These are phyloP conservation scores for Brachionichthys hirsutus DNA, from an alignment of 2,113 vertebrate species.

Conservation along the genomic window DNA sequence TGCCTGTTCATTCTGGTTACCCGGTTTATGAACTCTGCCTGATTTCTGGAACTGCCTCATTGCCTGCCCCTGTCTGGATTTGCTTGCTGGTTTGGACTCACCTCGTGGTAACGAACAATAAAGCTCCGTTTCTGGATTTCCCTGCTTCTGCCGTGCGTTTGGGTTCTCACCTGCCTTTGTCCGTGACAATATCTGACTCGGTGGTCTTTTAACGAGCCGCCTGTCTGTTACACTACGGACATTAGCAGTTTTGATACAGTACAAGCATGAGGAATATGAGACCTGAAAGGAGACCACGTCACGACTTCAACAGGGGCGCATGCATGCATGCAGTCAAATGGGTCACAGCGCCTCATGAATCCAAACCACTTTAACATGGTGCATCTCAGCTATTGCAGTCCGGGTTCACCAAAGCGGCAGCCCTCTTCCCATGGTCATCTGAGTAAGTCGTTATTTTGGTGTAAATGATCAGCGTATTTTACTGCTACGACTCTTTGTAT, in stretches of 20 bases:
- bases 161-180: no score
- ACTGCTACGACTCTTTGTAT: constrained; percentile 75
- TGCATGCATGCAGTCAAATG: constrained; percentile 8
- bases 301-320: constrained; percentile 5
- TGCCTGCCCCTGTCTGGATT: no score
- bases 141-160: no score
- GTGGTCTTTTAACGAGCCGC: not conserved
- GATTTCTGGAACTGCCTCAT: no score
- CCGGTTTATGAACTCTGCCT: no score
- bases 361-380: constrained; percentile 6
- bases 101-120: no score
- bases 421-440: constrained; percentile 38
- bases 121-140: no score
- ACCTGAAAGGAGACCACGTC: not conserved
- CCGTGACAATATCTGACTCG: constrained; percentile 14
- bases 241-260: not conserved
- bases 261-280: not conserved
- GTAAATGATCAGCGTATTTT: constrained; percentile 45
- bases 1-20: no score
- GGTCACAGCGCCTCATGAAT: constrained; percentile 10
- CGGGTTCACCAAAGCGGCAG: constrained; percentile 12
- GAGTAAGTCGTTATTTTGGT: constrained; percentile 48
- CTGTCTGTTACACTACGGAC: constrained; percentile 1
- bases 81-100: no score
- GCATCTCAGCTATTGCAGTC: constrained; percentile 6